Conservation (phyloP, 1,140 invertebrate genomes). For the Listronotus bonariensis region DNA sequence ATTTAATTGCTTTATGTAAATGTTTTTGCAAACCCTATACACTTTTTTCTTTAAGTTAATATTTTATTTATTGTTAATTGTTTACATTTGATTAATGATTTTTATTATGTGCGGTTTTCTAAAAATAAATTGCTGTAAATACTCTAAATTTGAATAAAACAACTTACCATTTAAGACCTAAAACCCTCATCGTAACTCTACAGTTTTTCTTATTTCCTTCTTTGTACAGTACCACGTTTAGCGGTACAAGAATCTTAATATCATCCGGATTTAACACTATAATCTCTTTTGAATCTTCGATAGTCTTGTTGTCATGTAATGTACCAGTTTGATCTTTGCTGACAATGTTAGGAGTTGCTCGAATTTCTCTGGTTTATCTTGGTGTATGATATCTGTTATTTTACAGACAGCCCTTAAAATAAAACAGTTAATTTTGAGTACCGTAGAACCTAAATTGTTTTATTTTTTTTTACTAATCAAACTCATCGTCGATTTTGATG, state of each 20-base stretch:
- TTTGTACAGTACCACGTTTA: conserved; percentile 42
- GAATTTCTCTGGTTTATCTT: conserved; percentile 43
- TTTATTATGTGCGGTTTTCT: too few species aligned
- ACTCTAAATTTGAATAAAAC: too few species aligned
- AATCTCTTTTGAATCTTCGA: conserved; percentile 44
- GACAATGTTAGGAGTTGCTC: conserved; percentile 44
- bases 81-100: too few species aligned
- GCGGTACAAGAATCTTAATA: conserved; percentile 54
- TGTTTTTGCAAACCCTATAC: too few species aligned
- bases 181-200: conserved; percentile 39
- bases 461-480: too few species aligned
- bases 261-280: conserved; percentile 48
- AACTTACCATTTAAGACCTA: conserved; percentile 50
- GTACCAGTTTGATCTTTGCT: conserved; percentile 40
- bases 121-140: too few species aligned
- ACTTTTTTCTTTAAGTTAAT: too few species aligned
- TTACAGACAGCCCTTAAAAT: conserved; percentile 46
- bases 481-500: too few species aligned
- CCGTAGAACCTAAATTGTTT: too few species aligned
- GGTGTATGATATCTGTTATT: conserved; percentile 52
- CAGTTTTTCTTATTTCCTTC: conserved; percentile 42
- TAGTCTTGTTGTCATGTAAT: conserved; percentile 44
- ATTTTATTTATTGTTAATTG: too few species aligned
- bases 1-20: too few species aligned
- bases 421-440: too few species aligned